Evolutionary conservation across 2,797 vertebrate species (phyloP).

Genomic region (Gymnocypris eckloni): DNA sequence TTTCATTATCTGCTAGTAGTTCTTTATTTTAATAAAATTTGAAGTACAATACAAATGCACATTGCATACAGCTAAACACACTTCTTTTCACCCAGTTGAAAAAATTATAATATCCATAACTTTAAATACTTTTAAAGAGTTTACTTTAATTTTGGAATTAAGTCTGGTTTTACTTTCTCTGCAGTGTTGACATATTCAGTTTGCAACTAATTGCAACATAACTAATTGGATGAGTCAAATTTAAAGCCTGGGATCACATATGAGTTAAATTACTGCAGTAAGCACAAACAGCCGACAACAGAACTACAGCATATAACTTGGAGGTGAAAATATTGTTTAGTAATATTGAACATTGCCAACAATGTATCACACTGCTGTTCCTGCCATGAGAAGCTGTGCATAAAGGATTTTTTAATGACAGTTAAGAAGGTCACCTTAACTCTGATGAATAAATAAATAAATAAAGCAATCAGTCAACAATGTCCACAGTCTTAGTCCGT

Average conservation of each 20-base stretch:
- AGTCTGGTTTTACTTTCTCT: background rate
- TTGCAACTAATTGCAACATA: background rate
- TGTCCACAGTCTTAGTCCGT: slow-evolving; percentile 32
- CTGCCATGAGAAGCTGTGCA: background rate
- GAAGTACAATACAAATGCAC: too few species aligned
- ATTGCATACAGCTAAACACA: too few species aligned
- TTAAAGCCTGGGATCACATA: background rate
- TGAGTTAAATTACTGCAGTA: background rate
- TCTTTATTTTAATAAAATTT: background rate
- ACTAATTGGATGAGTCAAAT: background rate
- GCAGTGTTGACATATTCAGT: background rate
- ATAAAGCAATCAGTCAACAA: background rate
- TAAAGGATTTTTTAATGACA: background rate
- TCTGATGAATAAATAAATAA: background rate
- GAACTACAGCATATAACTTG: background rate
- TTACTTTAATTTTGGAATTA: background rate
- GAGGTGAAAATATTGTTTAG: background rate
- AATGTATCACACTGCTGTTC: too few species aligned
- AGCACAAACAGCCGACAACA: background rate
- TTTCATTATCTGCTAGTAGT: background rate
- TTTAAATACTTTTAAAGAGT: background rate
- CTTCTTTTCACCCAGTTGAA: background rate
- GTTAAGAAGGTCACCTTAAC: background rate
- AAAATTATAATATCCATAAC: background rate
- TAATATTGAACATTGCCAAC: background rate